Base-by-base conservation (phyloP, 2,113 vertebrate species). In the Sitta europaea region DNA sequence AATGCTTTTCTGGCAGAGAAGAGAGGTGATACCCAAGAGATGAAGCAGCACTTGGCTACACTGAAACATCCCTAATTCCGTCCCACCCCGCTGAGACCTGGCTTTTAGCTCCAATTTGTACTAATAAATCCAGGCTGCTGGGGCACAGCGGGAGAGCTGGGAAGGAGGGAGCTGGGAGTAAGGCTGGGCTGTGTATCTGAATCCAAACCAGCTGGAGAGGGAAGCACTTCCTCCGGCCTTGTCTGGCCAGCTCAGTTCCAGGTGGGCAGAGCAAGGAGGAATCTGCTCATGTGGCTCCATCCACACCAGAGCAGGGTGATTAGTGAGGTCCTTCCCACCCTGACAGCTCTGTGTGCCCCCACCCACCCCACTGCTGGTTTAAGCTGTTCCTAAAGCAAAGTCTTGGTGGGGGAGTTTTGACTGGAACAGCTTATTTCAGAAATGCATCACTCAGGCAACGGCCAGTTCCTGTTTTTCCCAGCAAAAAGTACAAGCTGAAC, bases 381-480 rank as follows among this genome's bases (percentile, higher is more conserved):
- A 45, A 82, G 65, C 89, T 58, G 28, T 9, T 85, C 71, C 83
- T 29, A 47, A 88, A 86, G 50, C 19, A 40, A 57, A 66, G 68
- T 45, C 15, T 38, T 5, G 3, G 5, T 4, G 11, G 31, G 14
- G 25, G 62, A 55, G n/a, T 31, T 51, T 70, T n/a, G 40, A 76
- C n/a, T 58, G 18, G 33, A 91, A 63, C 1, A 2, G 72, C n/a
- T 65, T n/a, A 31, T 61, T 83, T 73, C n/a, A 36, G 71, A 76
- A 81, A 66, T 1, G 10, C 35, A 27, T 2, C 1, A 0, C 40
- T 50, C 0, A 0, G 18, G 50, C 20, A 86, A 72, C 1, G 5
- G 43, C 11, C 16, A 27, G 29, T 31, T 91, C 61, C 35, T 5
- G 2, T 29, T 86, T 70, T 58, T 20, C 11, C 33, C 61, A 43